These are phyloP conservation scores for Hyppa rectilinea DNA, from an alignment of 2,888 invertebrate genomes.

Conservation along the genomic window DNA sequence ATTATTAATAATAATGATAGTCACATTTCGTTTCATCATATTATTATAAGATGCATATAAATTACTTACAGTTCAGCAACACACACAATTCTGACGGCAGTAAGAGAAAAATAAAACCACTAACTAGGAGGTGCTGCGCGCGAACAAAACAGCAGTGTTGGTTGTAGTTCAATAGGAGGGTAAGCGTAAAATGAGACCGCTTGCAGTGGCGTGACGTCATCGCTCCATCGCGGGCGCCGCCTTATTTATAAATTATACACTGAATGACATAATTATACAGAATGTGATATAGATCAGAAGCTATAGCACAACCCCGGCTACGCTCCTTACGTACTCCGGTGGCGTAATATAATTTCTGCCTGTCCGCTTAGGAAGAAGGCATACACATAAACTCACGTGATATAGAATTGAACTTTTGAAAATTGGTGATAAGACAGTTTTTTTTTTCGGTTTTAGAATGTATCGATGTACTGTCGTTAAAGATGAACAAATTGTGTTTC, in stretches of 20 bases:
- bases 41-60: too few species aligned
- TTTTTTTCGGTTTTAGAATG: neutral
- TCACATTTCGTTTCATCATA: too few species aligned
- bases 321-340: too few species aligned
- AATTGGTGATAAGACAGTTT: neutral
- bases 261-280: too few species aligned
- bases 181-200: constrained; percentile 19
- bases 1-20: too few species aligned
- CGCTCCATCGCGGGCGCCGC: constrained; percentile 9
- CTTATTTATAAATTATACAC: constrained; percentile 21
- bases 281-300: too few species aligned
- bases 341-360: too few species aligned
- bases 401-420: neutral
- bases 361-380: too few species aligned
- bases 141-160: constrained; percentile 2
- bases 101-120: neutral
- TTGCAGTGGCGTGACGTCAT: constrained; percentile 31
- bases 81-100: neutral
- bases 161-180: constrained; percentile 21
- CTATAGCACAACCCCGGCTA: too few species aligned
- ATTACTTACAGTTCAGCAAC: neutral
- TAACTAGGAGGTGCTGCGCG: neutral
- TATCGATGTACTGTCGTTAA: neutral
- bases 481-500: neutral
- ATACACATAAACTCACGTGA: too few species aligned